phyloP scores from a whole-genome alignment of 2,888 invertebrate genomes.

The Sepioteuthis lessoniana region DNA sequence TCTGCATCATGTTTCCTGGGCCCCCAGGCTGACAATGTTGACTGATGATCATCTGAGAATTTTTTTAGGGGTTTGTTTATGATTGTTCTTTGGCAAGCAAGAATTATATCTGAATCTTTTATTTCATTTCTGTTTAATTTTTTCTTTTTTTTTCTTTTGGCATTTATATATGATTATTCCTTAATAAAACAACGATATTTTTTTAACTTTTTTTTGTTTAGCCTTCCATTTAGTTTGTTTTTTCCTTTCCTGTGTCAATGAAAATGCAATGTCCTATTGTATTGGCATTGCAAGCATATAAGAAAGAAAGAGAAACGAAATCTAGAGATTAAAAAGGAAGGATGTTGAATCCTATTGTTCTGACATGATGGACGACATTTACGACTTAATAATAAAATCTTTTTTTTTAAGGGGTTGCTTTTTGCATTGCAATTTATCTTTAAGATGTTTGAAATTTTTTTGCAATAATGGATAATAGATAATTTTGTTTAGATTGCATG shows the following conservation, averaged over 20 bases:
- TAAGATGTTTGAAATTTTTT: neutral
- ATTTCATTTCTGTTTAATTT: neutral
- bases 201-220: neutral
- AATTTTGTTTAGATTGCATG: neutral
- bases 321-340: neutral
- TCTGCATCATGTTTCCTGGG: neutral
- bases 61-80: neutral
- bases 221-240: neutral
- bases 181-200: neutral
- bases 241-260: neutral
- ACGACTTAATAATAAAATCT: neutral
- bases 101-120: neutral
- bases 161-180: slow-evolving; percentile 13
- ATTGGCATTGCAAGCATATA: neutral
- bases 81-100: neutral
- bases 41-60: neutral
- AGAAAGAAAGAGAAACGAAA: neutral
- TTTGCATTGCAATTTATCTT: neutral
- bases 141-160: neutral
- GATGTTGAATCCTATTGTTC: slow-evolving; percentile 8
- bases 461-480: neutral
- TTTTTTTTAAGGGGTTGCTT: neutral
- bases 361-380: neutral
- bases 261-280: neutral
- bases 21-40: neutral